Evolutionary conservation across 2,888 invertebrate genomes (phyloP).

Genomic region (Ormyrus nitidulus): DNA sequence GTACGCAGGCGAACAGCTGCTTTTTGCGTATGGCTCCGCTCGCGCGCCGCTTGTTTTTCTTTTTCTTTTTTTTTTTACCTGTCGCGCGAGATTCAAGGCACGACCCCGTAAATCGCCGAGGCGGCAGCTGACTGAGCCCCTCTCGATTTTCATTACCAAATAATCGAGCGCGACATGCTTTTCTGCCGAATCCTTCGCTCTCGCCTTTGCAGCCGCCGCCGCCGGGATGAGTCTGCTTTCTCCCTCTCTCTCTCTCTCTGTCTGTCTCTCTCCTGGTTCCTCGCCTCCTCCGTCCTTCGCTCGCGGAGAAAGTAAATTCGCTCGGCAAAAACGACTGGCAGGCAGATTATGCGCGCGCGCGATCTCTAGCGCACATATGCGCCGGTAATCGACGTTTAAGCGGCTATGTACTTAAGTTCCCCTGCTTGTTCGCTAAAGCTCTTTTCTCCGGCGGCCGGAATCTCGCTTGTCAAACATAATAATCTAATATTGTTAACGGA

Average conservation of each 20-base stretch:
- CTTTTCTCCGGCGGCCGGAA: neutral
- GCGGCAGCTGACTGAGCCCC: neutral
- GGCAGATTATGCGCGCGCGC: conserved; percentile 31
- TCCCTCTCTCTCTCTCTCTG: neutral
- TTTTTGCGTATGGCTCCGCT: too few relatives aligned
- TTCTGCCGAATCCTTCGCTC: neutral
- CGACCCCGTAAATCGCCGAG: conserved; percentile 5
- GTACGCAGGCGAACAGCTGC: too few relatives aligned
- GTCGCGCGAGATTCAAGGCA: neutral
- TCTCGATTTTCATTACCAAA: conserved; percentile 32
- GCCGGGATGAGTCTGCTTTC: neutral
- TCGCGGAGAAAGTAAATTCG: conserved; percentile 44
- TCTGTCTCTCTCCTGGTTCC: neutral
- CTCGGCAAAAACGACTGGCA: conserved; percentile 28
- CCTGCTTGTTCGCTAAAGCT: neutral
- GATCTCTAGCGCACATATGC: neutral
- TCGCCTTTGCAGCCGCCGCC: neutral
- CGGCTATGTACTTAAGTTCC: conserved; percentile 39
- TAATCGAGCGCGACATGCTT: conserved; percentile 14
- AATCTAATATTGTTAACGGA: conserved; percentile 41
- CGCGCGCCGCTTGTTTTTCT: too few relatives aligned
- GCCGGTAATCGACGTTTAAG: conserved; percentile 39
- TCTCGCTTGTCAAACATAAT: conserved; percentile 10
- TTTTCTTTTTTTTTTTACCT: too few relatives aligned
- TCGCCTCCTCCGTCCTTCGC: neutral